A percentile compares a stretch with the other conserved stretches of the same genome.
These are phyloP conservation scores for Turdus rufiventris DNA, from an alignment of 2,113 vertebrate genomes.

Conservation along the genomic window DNA sequence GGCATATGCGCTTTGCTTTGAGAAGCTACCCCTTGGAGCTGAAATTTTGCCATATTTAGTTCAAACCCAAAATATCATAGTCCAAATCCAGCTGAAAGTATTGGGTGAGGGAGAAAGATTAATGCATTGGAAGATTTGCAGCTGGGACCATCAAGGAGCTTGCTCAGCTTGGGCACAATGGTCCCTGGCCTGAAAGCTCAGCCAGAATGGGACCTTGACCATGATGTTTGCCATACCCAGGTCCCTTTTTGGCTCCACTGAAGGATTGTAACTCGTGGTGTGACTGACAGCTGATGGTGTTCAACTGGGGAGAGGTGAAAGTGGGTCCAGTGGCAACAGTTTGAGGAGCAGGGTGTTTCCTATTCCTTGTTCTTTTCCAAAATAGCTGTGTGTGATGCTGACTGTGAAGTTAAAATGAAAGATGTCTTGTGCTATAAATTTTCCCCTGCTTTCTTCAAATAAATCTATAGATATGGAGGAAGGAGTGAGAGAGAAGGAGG, in stretches of 20 bases:
- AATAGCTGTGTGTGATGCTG: background rate
- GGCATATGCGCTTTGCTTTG: background rate
- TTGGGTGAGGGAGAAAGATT: background rate
- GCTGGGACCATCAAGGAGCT: background rate
- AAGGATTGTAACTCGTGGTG: rapidly evolving
- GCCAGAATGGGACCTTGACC: rapidly evolving
- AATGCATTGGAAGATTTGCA: background rate
- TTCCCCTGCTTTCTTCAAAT: background rate
- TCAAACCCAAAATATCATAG: background rate
- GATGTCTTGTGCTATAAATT: background rate
- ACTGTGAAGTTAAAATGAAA: background rate
- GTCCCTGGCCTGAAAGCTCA: background rate
- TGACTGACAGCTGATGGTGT: background rate
- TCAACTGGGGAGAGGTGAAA: background rate
- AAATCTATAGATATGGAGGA: background rate
- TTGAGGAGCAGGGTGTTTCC: background rate
- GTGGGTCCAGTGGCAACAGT: background rate
- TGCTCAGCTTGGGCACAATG: background rate
- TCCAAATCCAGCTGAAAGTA: background rate
- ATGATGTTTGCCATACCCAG: background rate
- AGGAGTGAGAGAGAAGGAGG: background rate
- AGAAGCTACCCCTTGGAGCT: background rate
- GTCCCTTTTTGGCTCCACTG: background rate
- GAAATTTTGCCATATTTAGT: background rate
- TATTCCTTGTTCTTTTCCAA: background rate